phyloP scores from a whole-genome alignment of 2,113 vertebrate genomes.

The Ginglymostoma cirratum region DNA sequence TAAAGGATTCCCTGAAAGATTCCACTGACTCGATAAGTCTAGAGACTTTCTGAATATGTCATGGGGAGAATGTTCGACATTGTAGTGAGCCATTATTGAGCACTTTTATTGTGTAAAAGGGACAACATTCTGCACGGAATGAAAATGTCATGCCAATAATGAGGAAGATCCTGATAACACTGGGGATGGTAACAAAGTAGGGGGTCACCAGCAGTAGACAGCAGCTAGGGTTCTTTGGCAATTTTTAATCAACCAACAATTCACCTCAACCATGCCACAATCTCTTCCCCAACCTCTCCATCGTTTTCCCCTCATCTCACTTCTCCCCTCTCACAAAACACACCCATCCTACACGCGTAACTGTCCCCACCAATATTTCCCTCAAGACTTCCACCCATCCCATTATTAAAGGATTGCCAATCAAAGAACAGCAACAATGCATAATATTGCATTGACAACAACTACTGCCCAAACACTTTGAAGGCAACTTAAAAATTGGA shows the following conservation, averaged over 20 bases:
- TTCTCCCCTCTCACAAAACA: too few species aligned
- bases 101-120: neutral
- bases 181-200: neutral
- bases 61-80: neutral
- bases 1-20: neutral
- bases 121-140: neutral
- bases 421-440: neutral
- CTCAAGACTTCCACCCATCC: neutral
- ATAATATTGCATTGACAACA: neutral
- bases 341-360: neutral
- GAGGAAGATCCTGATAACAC: neutral
- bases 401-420: neutral
- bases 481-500: neutral
- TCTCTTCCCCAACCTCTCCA: neutral
- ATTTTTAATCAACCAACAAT: neutral
- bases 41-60: neutral
- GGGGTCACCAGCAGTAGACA: neutral
- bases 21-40: neutral
- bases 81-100: neutral
- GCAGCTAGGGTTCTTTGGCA: neutral
- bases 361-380: neutral
- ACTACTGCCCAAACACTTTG: neutral
- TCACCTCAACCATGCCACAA: neutral
- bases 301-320: neutral
- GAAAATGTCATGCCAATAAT: neutral